Conservation (phyloP, 64 coral and sea anemone species). For the Pachyseris speciosa region DNA sequence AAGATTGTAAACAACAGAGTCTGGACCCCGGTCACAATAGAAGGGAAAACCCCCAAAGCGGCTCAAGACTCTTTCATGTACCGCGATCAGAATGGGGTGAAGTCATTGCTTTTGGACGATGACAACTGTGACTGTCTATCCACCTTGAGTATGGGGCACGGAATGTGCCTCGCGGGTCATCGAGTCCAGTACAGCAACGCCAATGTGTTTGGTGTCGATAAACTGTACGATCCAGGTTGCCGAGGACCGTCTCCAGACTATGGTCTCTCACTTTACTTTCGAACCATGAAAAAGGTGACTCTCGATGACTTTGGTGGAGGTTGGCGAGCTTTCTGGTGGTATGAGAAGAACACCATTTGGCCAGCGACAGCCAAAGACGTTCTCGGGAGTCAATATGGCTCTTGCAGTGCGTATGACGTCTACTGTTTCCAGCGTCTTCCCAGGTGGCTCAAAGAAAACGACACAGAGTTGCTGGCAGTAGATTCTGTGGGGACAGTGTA, state of each 20-base stretch:
- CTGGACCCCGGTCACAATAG: neutral
- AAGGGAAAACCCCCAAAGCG: constrained; percentile 32
- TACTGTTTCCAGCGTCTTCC: constrained; percentile 83
- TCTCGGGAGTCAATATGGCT: constrained; percentile 48
- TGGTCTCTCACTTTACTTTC: constrained; percentile 72
- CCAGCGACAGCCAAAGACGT: constrained; percentile 59
- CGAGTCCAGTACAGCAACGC: neutral
- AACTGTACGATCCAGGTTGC: constrained; percentile 68
- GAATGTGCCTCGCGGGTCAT: constrained; percentile 50
- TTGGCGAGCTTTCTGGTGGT: constrained; percentile 85
- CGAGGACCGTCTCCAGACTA: constrained; percentile 37
- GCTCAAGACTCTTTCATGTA: constrained; percentile 81
- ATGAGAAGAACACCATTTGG: constrained; percentile 43
- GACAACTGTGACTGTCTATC: constrained; percentile 74
- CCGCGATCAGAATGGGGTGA: constrained; percentile 54
- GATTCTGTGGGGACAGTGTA: constrained; percentile 68
- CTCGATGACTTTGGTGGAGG: constrained; percentile 49
- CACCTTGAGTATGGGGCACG: constrained; percentile 72
- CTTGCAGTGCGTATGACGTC: constrained; percentile 35
- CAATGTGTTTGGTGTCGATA: constrained; percentile 70
- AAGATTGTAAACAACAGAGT: constrained; percentile 39
- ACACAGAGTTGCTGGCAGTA: constrained; percentile 62
- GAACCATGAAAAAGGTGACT: neutral
- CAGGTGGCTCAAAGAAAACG: constrained; percentile 56
- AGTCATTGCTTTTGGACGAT: constrained; percentile 74